Evolutionary conservation across 2,113 vertebrate species (phyloP), one percentile per base, ranked within the genome.

Genomic region (Callithrix jacchus): DNA sequence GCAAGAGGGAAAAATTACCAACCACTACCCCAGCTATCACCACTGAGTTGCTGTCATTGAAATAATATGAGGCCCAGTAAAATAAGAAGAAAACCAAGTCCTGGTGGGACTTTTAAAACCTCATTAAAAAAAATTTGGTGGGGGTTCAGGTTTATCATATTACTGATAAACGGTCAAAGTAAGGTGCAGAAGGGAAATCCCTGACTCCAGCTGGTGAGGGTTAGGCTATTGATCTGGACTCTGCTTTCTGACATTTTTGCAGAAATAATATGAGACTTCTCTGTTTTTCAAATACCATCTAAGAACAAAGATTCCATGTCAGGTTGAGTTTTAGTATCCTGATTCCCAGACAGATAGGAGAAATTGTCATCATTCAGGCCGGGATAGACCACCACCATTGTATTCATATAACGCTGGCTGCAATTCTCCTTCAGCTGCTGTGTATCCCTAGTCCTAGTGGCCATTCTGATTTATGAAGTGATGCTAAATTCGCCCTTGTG

Each of bases 1-100:
- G 56, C 97, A 92, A 96, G 95, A 97, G 92, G 96, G 91, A 94
- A 93, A 84, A 84, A n/a, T 74, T 74, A 85, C 32, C 82, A 94
- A 81, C 84, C 84, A 87, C 56, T 35, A 2, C 18, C 73, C 40
- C 4, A 18, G 8, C 85, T n/a, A 66, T 21, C 64, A 88, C 25
- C 25, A 91, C 93, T 87, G 52, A 77, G 61, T 0, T 35, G 45
- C 87, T 54, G 2, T 54, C n/a, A 68, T 35, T 94, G 92, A 92
- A 94, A 73, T 37, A 49, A 88, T 66, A 66, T 30, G n/a, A 84
- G 27, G 27, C 3, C 91, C 79, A 49, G 45, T 0, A 0, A 61
- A 52, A 2, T 13, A 5, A 21, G 82, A 89, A 94, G 81, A 87
- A 94, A 92, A 14, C 37, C 82, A 52, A 87, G 94, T 73, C 6